These are phyloP conservation scores for Apis florea DNA, from an alignment of 1,140 invertebrate species.

Conservation along the genomic window DNA sequence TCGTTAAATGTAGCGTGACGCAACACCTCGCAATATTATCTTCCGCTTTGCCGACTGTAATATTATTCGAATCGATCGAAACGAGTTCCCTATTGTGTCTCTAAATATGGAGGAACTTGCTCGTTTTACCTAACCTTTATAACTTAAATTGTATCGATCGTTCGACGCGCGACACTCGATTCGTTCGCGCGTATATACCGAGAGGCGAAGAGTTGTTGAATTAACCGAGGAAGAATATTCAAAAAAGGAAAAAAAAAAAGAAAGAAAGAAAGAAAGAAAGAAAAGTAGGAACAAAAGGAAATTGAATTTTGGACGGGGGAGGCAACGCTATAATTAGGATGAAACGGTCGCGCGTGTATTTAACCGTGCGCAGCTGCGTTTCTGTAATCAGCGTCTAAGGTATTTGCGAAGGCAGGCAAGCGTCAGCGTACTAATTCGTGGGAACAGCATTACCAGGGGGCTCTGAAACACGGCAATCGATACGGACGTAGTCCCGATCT, in stretches of 20 bases:
- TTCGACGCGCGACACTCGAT: too few species aligned
- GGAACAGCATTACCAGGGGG: slow-evolving; percentile 43
- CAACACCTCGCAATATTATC: background rate
- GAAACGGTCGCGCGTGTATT: slow-evolving; percentile 7
- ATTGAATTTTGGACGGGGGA: background rate
- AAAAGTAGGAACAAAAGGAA: background rate
- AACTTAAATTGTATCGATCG: too few species aligned
- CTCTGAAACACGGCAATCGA: slow-evolving; percentile 51
- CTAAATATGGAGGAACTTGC: too few species aligned
- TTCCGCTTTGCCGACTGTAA: background rate
- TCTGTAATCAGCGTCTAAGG: slow-evolving; percentile 43
- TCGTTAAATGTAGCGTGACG: slow-evolving; percentile 71
- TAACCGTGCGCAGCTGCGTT: slow-evolving; percentile 30
- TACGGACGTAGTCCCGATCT: slow-evolving; percentile 41
- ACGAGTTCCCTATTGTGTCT: background rate
- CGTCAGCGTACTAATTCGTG: slow-evolving; percentile 56
- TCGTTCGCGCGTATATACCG: too few species aligned
- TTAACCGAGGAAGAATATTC: background rate
- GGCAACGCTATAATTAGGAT: background rate
- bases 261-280: too few species aligned
- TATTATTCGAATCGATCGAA: slow-evolving; percentile 36
- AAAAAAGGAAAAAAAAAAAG: background rate
- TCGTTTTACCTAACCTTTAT: too few species aligned
- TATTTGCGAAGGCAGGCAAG: slow-evolving; percentile 48
- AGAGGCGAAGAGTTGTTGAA: too few species aligned